phyloP scores from a whole-genome alignment of 2,113 vertebrate genomes.

The Aphyosemion australe region DNA sequence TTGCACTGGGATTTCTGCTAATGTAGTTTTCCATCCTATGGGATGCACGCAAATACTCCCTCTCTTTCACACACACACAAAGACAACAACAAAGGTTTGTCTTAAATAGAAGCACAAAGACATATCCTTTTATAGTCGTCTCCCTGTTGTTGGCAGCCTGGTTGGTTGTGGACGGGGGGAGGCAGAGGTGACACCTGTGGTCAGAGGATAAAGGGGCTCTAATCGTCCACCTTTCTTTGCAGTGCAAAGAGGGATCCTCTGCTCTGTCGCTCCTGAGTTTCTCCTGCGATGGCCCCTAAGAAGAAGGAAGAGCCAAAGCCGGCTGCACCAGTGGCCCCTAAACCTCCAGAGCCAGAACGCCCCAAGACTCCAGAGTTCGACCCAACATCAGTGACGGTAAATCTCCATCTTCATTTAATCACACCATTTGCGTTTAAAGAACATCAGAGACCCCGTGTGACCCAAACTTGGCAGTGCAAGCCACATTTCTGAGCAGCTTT shows the following conservation, averaged over 20 bases:
- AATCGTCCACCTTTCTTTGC: slow-evolving; percentile 37
- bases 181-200: slow-evolving; percentile 67
- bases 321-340: slow-evolving; percentile 75
- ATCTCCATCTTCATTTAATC: background rate
- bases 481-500: background rate
- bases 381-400: slow-evolving; percentile 86
- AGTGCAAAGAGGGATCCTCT: slow-evolving; percentile 42
- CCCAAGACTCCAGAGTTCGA: slow-evolving; percentile 82
- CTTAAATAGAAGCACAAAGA: slow-evolving; percentile 87
- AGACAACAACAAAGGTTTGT: slow-evolving; percentile 61
- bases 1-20: slow-evolving; percentile 27
- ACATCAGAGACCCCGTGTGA: slow-evolving; percentile 66
- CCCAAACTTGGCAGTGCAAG: slow-evolving; percentile 45
- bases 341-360: slow-evolving; percentile 74
- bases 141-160: slow-evolving; percentile 78
- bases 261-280: slow-evolving; percentile 26
- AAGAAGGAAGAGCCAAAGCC: slow-evolving; percentile 94
- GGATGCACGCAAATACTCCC: slow-evolving; percentile 59
- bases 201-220: slow-evolving; percentile 81
- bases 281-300: slow-evolving; percentile 86
- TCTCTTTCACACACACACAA: slow-evolving; percentile 31
- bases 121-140: slow-evolving; percentile 89
- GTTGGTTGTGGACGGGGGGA: slow-evolving; percentile 40
- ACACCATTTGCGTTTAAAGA: slow-evolving; percentile 27
- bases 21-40: slow-evolving; percentile 22